Base-by-base conservation (phyloP, 2,888 invertebrate genomes). In the Zeuzera pyrina region DNA sequence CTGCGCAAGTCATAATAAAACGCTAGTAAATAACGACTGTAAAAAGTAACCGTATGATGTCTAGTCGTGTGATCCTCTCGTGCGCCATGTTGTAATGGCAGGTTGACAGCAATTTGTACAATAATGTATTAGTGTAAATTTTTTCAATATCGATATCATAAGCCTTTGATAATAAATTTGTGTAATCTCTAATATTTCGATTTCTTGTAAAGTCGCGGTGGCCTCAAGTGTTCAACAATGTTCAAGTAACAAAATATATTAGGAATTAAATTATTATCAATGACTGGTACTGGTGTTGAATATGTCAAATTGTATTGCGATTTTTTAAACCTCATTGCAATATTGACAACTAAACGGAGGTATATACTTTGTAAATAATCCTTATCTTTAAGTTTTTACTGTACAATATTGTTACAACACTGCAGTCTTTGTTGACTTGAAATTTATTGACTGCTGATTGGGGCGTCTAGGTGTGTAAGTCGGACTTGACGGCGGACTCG, bases 291-390 rank as follows among this genome's bases (percentile, higher is more conserved):
- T n/a, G n/a, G n/a, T n/a, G n/a, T 59, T 45, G 39, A 42, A 40
- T 41, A 41, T 45, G 47, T 49, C 49, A 47, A 46, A 51, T 52
- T 51, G 64, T 64, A 59, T 61, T 61, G 53, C 56, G 56, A 61
- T 57, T 47, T 43, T 47, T 43, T 28, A 31, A 42, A 55, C 57
- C 61, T 57, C 58, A 54, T 45, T 10, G 59, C 67, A 61, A 66
- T 66, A 65, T 51, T 46, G 43, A 50, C 49, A 49, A 43, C 36
- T 29, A 30, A 19, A 29, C 11, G 27, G 62, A 61, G 66, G 67
- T 70, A 57, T n/a, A n/a, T 53, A 70, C 69, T 71, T 65, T 81
- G 81, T 81, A 81, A 77, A 81, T 81, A 78, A 66, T 67, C 56
- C 52, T 57, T 69, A 68, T 60, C 46, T 63, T 73, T 79, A 78